Conservation (phyloP, 2,113 vertebrate species). For the Scatophagus argus region DNA sequence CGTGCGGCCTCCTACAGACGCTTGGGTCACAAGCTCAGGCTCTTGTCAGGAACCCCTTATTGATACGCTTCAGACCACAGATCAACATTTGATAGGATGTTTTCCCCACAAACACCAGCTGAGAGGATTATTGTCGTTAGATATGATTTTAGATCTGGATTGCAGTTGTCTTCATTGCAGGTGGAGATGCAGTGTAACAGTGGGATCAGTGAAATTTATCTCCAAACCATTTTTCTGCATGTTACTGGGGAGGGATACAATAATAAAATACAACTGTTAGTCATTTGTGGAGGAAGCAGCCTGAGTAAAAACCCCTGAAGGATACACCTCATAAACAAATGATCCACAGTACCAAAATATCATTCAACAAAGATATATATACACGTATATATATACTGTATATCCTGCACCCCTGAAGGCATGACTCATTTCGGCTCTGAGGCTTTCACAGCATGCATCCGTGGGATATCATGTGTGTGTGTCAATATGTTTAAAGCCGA, state of each 20-base stretch:
- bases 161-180: constrained; percentile 14
- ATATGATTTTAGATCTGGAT: not conserved
- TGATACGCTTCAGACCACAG: not conserved
- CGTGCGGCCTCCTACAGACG: not conserved
- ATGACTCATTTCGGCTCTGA: no score
- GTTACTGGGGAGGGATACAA: not conserved
- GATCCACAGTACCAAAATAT: no score
- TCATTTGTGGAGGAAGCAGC: not conserved
- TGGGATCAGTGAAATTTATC: constrained; percentile 12
- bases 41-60: constrained; percentile 1
- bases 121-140: constrained; percentile 3
- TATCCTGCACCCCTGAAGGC: no score
- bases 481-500: not conserved
- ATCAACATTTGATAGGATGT: not conserved
- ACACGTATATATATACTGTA: no score
- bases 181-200: not conserved
- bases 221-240: constrained; percentile 17
- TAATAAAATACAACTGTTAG: not conserved
- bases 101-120: constrained; percentile 31
- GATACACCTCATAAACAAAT: not conserved
- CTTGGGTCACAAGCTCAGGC: not conserved
- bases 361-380: no score
- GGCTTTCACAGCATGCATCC: no score
- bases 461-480: not conserved
- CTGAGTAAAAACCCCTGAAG: not conserved